Evolutionary conservation across 2,113 vertebrate species (phyloP), one percentile per base, ranked within the genome.

Genomic region (Chaetodon trifascialis): DNA sequence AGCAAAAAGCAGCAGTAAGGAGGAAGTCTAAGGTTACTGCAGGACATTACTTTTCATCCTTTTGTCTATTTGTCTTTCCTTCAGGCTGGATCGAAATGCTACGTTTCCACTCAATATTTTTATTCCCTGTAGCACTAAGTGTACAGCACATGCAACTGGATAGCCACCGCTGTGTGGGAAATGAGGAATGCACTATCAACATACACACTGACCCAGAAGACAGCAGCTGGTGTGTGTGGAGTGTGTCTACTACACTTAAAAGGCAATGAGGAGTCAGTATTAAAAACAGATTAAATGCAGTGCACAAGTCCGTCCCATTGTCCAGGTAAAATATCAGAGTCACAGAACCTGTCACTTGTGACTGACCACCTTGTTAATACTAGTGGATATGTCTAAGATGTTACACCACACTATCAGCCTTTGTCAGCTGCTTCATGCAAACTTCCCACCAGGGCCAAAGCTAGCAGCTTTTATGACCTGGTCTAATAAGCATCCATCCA

Each of bases 61-160:
- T 85, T 76, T 52, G 55, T 82, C 76, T 83, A 65, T 91, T 86
- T 80, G 84, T 83, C 62, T 80, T 77, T 77, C 80, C 69, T 63
- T 44, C 40, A 0, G 34, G 58, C 56, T 73, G 58, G 56, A 87
- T 80, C 44, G 58, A 89, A 76, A 86, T 51, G 76, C 72, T 66
- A 38, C 16, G n/a, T 79, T 87, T 87, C 87, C 62, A 69, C 54
- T 89, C 86, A 89, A 94, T 92, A 88, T 78, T 68, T 72, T 40
- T 55, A 83, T 83, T 90, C 89, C 84, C 88, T 83, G 76, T 85
- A 69, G 83, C 66, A 69, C 74, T 59, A 71, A 82, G 62, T 63
- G 60, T 47, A 54, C 79, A 54, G 38, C 59, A 30, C 52, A 73
- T 88, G 88, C 71, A 88, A 91, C 75, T 52, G 65, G 76, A 93